A percentile compares a stretch with the other conserved stretches of the same genome.
These are phyloP conservation scores for Trachythela sp. DNA, from an alignment of 64 coral and sea anemone species.

Conservation along the genomic window DNA sequence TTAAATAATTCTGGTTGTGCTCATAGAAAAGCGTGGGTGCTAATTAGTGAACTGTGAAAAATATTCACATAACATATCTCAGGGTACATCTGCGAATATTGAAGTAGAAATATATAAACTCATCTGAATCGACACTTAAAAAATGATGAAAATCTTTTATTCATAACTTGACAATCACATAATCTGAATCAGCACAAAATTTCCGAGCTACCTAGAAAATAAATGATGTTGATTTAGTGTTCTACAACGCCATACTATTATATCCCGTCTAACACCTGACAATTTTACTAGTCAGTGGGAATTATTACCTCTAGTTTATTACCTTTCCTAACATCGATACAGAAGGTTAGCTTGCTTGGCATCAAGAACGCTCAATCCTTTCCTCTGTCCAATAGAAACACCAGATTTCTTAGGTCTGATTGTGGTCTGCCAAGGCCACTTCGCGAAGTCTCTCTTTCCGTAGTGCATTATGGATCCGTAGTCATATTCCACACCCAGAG, in stretches of 20 bases:
- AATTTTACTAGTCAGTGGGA: no score
- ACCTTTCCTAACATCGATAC: slow-evolving; percentile 44
- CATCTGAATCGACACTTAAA: no score
- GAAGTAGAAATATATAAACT: neutral
- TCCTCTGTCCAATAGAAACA: slow-evolving; percentile 69
- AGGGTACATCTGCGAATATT: neutral
- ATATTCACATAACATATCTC: neutral
- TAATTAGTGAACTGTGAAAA: neutral
- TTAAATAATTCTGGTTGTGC: neutral
- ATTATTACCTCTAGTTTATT: no score
- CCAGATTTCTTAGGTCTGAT: slow-evolving; percentile 56
- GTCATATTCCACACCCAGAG: slow-evolving; percentile 67
- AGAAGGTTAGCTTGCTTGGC: slow-evolving; percentile 67
- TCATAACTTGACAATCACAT: no score
- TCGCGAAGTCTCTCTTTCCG: slow-evolving; percentile 59
- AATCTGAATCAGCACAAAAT: no score
- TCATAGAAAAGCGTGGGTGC: neutral
- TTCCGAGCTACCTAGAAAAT: neutral
- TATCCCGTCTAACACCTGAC: no score
- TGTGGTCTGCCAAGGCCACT: slow-evolving; percentile 69
- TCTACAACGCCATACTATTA: neutral
- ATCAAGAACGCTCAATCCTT: slow-evolving; percentile 54
- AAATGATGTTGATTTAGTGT: neutral
- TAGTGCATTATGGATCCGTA: slow-evolving; percentile 82
- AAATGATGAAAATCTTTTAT: no score